Percentiles rank a stretch among this genome's conserved stretches.
Conservation (phyloP, 2,113 vertebrate species). For the Carettochelys insculpta region DNA sequence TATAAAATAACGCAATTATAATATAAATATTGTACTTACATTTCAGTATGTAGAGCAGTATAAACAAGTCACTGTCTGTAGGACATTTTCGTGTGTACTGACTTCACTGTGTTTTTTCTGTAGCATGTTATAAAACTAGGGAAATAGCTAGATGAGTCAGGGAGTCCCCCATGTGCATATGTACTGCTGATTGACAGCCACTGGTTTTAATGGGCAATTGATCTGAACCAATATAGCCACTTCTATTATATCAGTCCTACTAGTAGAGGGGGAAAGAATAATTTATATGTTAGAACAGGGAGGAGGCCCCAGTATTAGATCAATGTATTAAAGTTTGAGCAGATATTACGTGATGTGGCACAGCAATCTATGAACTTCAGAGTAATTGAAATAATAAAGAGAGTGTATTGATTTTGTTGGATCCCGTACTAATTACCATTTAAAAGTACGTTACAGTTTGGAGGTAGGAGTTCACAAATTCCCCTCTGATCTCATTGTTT, state of each 20-base stretch:
- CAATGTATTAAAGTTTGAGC: background rate
- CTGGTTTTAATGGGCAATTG: no score
- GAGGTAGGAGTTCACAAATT: background rate
- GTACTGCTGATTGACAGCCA: no score
- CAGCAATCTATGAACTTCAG: background rate
- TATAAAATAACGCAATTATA: no score
- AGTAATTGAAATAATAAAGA: background rate
- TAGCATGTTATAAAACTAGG: no score
- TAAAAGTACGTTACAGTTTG: background rate
- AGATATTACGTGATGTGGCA: background rate
- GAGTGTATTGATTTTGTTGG: background rate
- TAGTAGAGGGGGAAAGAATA: background rate
- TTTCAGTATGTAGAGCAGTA: no score
- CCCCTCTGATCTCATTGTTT: background rate
- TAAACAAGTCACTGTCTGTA: no score
- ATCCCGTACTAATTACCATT: background rate
- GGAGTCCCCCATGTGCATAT: no score
- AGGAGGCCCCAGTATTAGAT: background rate
- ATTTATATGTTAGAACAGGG: background rate
- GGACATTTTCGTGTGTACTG: no score
- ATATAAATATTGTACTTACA: no score
- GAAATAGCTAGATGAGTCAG: no score
- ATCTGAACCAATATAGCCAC: background rate
- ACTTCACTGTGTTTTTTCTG: no score
- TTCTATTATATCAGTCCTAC: accelerated